These are phyloP conservation scores for Phaetusa simplex DNA, from an alignment of 2,113 vertebrate species.

Conservation along the genomic window DNA sequence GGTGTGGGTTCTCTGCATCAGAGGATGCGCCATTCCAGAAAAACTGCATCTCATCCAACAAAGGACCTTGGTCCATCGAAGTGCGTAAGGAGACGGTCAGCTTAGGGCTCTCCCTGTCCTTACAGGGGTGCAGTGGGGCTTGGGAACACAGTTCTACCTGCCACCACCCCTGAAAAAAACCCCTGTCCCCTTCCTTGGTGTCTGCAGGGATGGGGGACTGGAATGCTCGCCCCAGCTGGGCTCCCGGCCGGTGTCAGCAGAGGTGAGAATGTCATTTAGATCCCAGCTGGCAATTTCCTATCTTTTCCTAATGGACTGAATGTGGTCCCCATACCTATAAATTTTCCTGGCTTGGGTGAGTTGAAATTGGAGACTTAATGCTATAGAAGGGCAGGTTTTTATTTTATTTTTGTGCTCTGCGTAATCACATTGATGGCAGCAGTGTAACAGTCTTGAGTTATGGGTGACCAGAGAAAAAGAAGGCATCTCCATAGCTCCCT, in stretches of 20 bases:
- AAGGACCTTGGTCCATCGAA: not conserved
- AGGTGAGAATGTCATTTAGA: not conserved
- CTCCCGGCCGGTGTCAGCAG: not conserved
- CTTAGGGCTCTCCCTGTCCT: not conserved
- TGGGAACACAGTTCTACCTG: not conserved
- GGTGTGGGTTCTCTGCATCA: not conserved
- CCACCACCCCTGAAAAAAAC: not conserved
- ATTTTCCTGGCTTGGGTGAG: slow-evolving; percentile 9
- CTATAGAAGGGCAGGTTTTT: not conserved
- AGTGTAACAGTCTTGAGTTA: not conserved
- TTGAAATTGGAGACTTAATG: not conserved
- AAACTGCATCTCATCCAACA: fast-evolving
- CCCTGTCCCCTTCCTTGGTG: fast-evolving
- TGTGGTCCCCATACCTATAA: not conserved
- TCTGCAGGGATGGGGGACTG: fast-evolving
- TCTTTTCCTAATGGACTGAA: not conserved
- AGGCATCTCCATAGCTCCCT: slow-evolving; percentile 31
- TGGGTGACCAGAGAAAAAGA: not conserved
- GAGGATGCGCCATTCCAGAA: not conserved
- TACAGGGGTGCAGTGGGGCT: not conserved
- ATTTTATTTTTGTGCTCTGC: not conserved
- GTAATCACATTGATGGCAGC: not conserved
- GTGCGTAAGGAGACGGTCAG: fast-evolving
- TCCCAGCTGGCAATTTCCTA: slow-evolving; percentile 1
- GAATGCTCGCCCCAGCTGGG: not conserved